Conservation (phyloP, 1,140 invertebrate species). For the Bombus impatiens region DNA sequence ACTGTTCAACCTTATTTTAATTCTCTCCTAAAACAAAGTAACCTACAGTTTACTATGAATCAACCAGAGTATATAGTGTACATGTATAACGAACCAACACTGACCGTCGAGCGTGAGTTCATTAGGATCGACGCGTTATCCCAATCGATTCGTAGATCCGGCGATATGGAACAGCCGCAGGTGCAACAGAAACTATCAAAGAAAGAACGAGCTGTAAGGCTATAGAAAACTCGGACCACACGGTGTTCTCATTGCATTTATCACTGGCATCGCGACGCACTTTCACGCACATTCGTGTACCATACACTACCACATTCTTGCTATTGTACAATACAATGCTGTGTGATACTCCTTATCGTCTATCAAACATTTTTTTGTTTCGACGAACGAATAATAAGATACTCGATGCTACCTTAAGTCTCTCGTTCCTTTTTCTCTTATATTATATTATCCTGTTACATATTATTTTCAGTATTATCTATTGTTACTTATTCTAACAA, state of each 20-base stretch:
- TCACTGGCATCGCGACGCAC: slow-evolving; percentile 52
- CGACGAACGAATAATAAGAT: too few relatives aligned
- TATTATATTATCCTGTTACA: too few relatives aligned
- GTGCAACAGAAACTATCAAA: slow-evolving; percentile 41
- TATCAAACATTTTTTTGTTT: too few relatives aligned
- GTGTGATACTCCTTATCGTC: too few relatives aligned
- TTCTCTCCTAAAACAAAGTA: not conserved
- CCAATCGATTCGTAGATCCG: slow-evolving; percentile 35
- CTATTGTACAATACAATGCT: not conserved
- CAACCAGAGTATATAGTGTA: not conserved
- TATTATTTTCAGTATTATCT: too few relatives aligned
- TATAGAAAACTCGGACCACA: not conserved
- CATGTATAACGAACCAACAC: not conserved
- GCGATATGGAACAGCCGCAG: slow-evolving; percentile 39
- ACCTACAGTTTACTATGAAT: slow-evolving; percentile 33
- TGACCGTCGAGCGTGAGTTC: not conserved
- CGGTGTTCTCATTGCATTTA: slow-evolving; percentile 41
- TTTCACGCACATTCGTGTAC: slow-evolving; percentile 40
- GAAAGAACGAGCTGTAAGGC: not conserved
- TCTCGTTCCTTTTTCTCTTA: too few relatives aligned
- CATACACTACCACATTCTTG: too few relatives aligned
- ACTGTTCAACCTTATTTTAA: not conserved
- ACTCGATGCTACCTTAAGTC: too few relatives aligned
- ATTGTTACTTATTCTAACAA: too few relatives aligned
- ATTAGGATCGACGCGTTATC: slow-evolving; percentile 33